phyloP scores from a whole-genome alignment of 2,888 invertebrate genomes.

The Macropis europaea region DNA sequence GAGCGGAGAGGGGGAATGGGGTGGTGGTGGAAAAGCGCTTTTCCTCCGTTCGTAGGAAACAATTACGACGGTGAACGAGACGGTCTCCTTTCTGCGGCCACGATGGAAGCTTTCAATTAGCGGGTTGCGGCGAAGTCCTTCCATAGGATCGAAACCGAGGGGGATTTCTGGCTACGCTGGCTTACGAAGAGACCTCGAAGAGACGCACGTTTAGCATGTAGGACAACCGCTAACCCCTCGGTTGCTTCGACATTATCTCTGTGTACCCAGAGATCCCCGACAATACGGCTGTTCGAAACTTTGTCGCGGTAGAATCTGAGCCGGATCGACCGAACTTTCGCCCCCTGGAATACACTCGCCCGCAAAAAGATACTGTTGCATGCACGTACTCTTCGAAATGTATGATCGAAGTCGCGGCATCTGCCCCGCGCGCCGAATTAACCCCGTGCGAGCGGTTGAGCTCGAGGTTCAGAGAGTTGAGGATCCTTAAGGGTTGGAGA shows the following conservation, averaged over 20 bases:
- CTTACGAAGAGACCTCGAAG: background rate
- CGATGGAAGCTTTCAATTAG: conserved; percentile 57
- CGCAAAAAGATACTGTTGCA: no score
- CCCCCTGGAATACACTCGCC: conserved; percentile 8
- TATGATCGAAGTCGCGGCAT: no score
- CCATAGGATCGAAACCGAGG: background rate
- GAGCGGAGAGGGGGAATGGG: no score
- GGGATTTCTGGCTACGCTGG: background rate
- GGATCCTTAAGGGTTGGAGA: no score
- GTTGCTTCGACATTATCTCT: conserved; percentile 61
- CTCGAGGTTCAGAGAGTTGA: no score
- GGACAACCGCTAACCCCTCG: conserved; percentile 36
- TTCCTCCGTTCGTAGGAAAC: conserved; percentile 44
- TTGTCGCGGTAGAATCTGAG: conserved; percentile 42
- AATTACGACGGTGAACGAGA: conserved; percentile 42
- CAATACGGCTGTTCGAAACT: conserved; percentile 51
- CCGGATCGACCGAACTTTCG: conserved; percentile 17
- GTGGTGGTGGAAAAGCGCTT: conserved; percentile 30
- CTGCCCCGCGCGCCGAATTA: no score
- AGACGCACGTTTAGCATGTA: conserved; percentile 29
- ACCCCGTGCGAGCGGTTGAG: no score
- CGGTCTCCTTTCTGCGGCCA: conserved; percentile 3
- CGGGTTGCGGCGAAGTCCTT: conserved; percentile 32
- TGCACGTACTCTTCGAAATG: no score
- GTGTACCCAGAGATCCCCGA: conserved; percentile 63